Base-by-base conservation (phyloP, 2,113 vertebrate species). In the Piaya cayana region DNA sequence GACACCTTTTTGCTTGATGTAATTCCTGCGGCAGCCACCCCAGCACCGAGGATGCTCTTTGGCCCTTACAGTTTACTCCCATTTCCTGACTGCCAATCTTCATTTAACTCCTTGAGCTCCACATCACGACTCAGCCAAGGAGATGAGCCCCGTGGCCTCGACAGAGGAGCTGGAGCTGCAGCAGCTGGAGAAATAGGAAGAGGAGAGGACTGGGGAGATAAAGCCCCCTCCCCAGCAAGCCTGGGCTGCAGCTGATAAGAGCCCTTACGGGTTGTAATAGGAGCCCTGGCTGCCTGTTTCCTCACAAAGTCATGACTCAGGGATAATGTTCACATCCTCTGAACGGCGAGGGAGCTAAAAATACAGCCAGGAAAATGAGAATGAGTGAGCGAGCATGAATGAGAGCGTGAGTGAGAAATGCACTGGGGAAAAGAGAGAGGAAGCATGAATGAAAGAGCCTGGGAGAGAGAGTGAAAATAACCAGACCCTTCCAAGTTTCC, bases 291-390 rank as follows among this genome's bases (percentile, higher is more conserved):
- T 90, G 96, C 91, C 97, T 96, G 96, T 98, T 99, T 99, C 99
- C 98, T 98, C 97, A 82, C 94, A 98, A 98, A 98, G 96, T 98
- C 98, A 97, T 97, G 98, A 98, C 98, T 98, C 98, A 98, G 96
- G 97, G 97, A 97, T 98, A 97, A 93, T 97, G 97, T 97, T 97
- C 97, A 98, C 98, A 98, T 99, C 99, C 98, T 99, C 98, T 95
- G 98, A 98, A 98, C 95, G 96, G 97, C 97, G 97, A 95, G 82
- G 69, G 94, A 92, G 97, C 98, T 99, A 99, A 99, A 99, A 99
- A 99, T 98, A 99, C 93, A 95, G 94, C 83, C 90, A 67, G 95
- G 96, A 97, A 96, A 97, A 95, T 85, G 84, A 82, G 74, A 89
- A 93, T 72, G 75, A 95, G 93, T 32, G 93, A 78, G 82, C 4